Percentiles rank a stretch among this genome's conserved stretches.
Conservation (phyloP, 2,113 vertebrate species). For the Ibidorhyncha struthersii region DNA sequence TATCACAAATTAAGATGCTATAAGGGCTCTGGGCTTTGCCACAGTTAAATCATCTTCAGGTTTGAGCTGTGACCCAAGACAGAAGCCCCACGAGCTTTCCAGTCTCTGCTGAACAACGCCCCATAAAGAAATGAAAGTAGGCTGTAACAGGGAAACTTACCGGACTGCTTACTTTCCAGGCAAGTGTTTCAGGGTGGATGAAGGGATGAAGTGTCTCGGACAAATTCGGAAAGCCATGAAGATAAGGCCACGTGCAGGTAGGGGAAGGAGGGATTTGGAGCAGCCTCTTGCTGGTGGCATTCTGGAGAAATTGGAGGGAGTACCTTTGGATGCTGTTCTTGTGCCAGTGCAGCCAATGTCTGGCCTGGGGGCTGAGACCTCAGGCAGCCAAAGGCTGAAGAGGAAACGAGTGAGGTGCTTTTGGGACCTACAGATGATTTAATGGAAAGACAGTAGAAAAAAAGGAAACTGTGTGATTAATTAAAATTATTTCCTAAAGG, state of each 20-base stretch:
- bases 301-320: not conserved
- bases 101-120: not conserved
- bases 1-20: not conserved
- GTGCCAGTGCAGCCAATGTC: not conserved
- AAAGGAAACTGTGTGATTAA: not conserved
- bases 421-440: not conserved
- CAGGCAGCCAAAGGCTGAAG: not conserved
- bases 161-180: not conserved
- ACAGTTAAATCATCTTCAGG: not conserved
- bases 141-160: not conserved
- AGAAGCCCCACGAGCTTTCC: not conserved
- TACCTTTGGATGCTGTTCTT: not conserved
- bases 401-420: rapidly evolving
- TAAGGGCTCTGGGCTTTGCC: not conserved
- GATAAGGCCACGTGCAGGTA: rapidly evolving
- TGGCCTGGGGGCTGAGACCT: not conserved
- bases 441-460: not conserved
- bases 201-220: not conserved
- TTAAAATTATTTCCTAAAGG: not conserved
- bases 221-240: not conserved
- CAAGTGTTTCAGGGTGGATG: not conserved
- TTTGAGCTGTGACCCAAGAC: not conserved
- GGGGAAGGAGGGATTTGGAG: not conserved
- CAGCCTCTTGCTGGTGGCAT: not conserved
- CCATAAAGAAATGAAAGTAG: not conserved